Evolutionary conservation across 2,888 invertebrate species (phyloP).

Genomic region (Rambutsinella grinnellia): DNA sequence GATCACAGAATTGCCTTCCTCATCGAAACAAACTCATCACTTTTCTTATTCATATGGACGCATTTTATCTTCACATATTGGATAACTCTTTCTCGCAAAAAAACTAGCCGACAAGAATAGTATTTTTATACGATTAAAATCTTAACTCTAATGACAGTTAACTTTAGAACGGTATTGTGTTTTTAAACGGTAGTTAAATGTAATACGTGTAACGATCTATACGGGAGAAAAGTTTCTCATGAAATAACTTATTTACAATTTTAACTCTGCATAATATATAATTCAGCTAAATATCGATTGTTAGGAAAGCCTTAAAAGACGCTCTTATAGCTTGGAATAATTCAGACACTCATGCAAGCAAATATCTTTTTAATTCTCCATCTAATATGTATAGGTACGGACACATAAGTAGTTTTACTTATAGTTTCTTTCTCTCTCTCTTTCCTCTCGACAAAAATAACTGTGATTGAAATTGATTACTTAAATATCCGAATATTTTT

Average conservation of each 20-base stretch:
- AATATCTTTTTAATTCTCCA: too few relatives aligned
- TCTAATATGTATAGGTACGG: not conserved
- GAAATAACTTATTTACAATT: not conserved
- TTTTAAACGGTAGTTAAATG: not conserved
- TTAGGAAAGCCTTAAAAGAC: not conserved
- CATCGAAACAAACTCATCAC: not conserved
- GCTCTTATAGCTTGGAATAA: too few relatives aligned
- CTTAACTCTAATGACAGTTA: too few relatives aligned
- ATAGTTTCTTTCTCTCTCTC: too few relatives aligned
- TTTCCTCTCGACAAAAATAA: not conserved
- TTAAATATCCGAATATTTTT: conserved; percentile 8
- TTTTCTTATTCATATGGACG: not conserved
- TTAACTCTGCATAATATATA: not conserved
- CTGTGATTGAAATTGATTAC: not conserved
- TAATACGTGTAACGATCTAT: not conserved
- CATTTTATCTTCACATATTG: not conserved
- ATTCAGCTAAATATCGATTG: not conserved
- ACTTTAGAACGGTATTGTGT: not conserved
- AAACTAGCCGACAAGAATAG: not conserved
- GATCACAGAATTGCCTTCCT: conserved; percentile 64
- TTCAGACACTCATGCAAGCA: too few relatives aligned
- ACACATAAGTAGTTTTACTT: too few relatives aligned
- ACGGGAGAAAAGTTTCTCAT: not conserved
- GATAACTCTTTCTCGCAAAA: not conserved
- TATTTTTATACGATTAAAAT: too few relatives aligned